A percentile compares a stretch with the other conserved stretches of the same genome.
Conservation (phyloP, 2,888 invertebrate genomes). For the Teleiodes luculella region DNA sequence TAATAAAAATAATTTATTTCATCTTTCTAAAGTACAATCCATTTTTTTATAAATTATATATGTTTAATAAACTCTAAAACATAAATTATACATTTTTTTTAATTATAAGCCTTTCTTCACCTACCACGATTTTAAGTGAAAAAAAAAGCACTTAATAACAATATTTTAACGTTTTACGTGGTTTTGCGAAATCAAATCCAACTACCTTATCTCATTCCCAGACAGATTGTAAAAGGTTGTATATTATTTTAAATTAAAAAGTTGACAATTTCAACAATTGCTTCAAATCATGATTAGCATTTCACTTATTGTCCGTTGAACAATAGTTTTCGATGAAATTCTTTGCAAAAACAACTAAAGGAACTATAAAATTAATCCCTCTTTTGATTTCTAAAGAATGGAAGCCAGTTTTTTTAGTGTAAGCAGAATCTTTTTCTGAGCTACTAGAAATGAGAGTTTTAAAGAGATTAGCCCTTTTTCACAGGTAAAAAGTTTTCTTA, state of each 20-base stretch:
- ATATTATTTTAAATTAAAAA: not conserved
- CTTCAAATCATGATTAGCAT: conserved; percentile 13
- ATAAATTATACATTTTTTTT: no score
- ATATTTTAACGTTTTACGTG: no score
- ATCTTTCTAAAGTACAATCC: no score
- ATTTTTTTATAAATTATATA: no score
- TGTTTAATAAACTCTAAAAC: no score
- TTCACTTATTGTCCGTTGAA: conserved; percentile 16
- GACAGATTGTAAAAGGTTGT: not conserved
- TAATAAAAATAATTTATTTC: no score
- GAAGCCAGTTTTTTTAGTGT: no score
- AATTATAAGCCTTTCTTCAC: no score
- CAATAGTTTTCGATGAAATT: conserved; percentile 12
- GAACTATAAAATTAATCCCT: not conserved
- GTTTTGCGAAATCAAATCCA: not conserved
- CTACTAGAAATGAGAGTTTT: not conserved
- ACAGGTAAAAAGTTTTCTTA: not conserved
- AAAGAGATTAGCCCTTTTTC: not conserved
- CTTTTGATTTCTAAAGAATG: not conserved
- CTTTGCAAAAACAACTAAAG: not conserved
- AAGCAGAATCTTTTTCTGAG: not conserved
- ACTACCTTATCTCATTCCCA: not conserved
- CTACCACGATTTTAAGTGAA: no score
- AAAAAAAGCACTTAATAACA: no score
- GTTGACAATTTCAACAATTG: conserved; percentile 10